A percentile compares a stretch with the other conserved stretches of the same genome.
Evolutionary conservation across 1,140 invertebrate species (phyloP).

Genomic region (Cotesia vestalis): DNA sequence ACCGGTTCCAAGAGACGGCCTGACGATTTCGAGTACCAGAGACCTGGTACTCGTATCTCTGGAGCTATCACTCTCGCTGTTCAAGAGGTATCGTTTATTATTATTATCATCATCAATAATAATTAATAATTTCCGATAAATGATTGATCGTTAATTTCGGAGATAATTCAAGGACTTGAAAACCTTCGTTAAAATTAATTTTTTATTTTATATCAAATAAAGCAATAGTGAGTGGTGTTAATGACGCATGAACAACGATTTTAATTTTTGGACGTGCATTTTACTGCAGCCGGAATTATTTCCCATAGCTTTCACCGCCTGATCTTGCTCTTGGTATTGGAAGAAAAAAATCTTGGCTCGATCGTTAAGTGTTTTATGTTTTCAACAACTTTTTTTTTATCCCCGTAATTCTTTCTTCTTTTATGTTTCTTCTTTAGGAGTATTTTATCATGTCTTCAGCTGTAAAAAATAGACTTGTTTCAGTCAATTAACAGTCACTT

Average conservation of each 20-base stretch:
- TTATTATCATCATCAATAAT: too few relatives aligned
- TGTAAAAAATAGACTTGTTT: too few relatives aligned
- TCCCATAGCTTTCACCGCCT: conserved; percentile 27
- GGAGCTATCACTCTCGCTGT: conserved; percentile 88
- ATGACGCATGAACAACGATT: background rate
- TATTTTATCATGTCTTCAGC: too few relatives aligned
- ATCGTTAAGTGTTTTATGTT: conserved; percentile 1
- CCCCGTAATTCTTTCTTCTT: background rate
- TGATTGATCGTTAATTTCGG: too few relatives aligned
- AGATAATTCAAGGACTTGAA: too few relatives aligned
- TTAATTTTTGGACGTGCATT: background rate
- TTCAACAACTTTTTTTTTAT: background rate
- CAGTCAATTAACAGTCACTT: too few relatives aligned
- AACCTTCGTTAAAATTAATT: background rate
- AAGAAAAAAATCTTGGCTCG: conserved; percentile 17
- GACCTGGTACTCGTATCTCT: conserved; percentile 78
- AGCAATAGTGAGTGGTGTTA: too few relatives aligned
- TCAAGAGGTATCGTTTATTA: conserved; percentile 65
- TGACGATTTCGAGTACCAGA: conserved; percentile 79
- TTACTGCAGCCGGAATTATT: conserved; percentile 17
- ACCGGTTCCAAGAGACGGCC: conserved; percentile 80
- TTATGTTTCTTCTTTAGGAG: background rate
- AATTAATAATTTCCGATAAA: too few relatives aligned
- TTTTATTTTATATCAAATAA: background rate
- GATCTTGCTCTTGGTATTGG: background rate